These are phyloP conservation scores for Microctonus brassicae DNA, from an alignment of 2,888 invertebrate species.

Conservation along the genomic window DNA sequence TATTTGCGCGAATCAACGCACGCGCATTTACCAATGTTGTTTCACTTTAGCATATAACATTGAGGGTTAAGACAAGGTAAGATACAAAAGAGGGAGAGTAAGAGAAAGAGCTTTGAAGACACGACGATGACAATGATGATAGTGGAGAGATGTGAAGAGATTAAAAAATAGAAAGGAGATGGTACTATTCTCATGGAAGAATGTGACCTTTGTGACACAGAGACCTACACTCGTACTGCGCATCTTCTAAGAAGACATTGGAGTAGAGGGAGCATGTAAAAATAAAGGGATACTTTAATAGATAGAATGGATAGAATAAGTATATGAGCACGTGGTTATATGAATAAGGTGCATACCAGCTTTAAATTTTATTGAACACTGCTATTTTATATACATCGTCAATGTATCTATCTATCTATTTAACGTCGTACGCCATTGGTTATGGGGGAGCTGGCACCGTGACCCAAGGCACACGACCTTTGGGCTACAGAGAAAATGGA, in stretches of 20 bases:
- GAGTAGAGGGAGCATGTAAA: constrained; percentile 14
- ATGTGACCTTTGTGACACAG: constrained; percentile 68
- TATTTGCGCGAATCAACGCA: neutral
- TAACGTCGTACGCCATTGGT: constrained; percentile 35
- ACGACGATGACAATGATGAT: constrained; percentile 22
- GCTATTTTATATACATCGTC: neutral
- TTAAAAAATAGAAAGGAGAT: constrained; percentile 29
- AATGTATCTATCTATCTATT: neutral
- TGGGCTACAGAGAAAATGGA: constrained; percentile 48
- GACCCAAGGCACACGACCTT: constrained; percentile 58
- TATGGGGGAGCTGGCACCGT: constrained; percentile 58
- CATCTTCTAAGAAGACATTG: constrained; percentile 31
- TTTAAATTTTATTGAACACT: constrained; percentile 18
- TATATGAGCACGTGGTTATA: neutral
- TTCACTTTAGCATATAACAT: constrained; percentile 6
- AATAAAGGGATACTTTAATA: constrained; percentile 21
- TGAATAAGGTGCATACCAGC: neutral
- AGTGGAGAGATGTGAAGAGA: constrained; percentile 12
- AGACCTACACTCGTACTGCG: constrained; percentile 63
- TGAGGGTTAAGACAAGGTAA: neutral
- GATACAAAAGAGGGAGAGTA: neutral
- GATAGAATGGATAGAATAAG: neutral
- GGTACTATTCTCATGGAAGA: constrained; percentile 44
- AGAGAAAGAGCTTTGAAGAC: neutral
- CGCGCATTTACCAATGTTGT: constrained; percentile 2